phyloP scores from a whole-genome alignment of 2,797 vertebrate species.

The Xerus rutilus region DNA sequence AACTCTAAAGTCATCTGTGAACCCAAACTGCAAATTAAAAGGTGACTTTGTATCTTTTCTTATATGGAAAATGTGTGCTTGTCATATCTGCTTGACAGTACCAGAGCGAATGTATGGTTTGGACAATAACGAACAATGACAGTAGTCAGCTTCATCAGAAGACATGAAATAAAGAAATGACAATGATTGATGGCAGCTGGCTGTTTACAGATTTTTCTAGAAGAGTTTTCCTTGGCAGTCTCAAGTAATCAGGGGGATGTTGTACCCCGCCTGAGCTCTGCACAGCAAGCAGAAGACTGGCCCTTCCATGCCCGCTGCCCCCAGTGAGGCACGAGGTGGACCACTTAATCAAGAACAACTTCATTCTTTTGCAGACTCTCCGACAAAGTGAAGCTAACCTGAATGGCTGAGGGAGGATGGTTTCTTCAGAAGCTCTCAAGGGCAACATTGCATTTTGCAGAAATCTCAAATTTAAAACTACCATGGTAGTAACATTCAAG shows the following conservation, averaged over 20 bases:
- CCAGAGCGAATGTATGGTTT: conserved; percentile 92
- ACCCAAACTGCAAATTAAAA: conserved; percentile 91
- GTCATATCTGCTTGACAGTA: conserved; percentile 97
- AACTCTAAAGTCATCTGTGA: conserved; percentile 86
- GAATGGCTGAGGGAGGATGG: neutral
- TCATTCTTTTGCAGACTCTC: conserved; percentile 42
- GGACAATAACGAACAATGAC: conserved; percentile 98
- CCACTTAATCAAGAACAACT: neutral
- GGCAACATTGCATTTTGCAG: neutral
- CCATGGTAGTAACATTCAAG: neutral
- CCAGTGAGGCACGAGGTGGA: neutral
- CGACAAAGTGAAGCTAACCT: accelerated
- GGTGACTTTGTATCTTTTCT: conserved; percentile 96
- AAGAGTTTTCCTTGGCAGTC: conserved; percentile 88
- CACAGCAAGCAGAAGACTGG: conserved; percentile 44
- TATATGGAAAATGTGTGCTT: conserved; percentile 94
- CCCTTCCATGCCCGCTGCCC: conserved; percentile 1
- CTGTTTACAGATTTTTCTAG: conserved; percentile 94
- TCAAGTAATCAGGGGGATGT: conserved; percentile 78
- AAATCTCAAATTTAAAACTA: conserved; percentile 45
- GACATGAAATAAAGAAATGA: conserved; percentile 94
- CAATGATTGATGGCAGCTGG: conserved; percentile 98
- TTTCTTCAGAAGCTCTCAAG: conserved; percentile 36
- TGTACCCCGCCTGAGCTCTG: conserved; percentile 55
- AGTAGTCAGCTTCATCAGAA: conserved; percentile 95